These are phyloP conservation scores for Bombylius discolor DNA, from an alignment of 2,888 invertebrate species.

Conservation along the genomic window DNA sequence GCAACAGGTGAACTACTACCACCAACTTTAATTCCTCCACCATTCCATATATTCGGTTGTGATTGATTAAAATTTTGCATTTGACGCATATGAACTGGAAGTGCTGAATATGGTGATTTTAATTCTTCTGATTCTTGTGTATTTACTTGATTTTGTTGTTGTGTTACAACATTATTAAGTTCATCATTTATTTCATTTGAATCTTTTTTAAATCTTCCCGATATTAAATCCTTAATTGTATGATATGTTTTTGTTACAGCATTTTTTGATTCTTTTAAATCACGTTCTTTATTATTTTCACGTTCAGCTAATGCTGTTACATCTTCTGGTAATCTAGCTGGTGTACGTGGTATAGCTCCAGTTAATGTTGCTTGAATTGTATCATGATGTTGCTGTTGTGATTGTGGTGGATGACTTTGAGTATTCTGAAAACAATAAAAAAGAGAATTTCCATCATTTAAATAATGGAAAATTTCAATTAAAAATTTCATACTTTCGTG, in stretches of 20 bases:
- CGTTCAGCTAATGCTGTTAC: conserved; percentile 47
- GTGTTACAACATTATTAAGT: conserved; percentile 23
- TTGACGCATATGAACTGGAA: conserved; percentile 32
- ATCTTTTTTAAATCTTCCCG: conserved; percentile 59
- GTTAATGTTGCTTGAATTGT: conserved; percentile 17
- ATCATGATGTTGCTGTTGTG: conserved; percentile 22
- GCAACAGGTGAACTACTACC: background rate
- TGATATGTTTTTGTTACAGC: conserved; percentile 69
- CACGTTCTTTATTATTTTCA: conserved; percentile 45
- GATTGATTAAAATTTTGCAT: conserved; percentile 16
- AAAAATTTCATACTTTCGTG: no score
- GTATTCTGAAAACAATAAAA: conserved; percentile 7
- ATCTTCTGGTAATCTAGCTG: conserved; percentile 35
- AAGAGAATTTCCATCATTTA: no score
- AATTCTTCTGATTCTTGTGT: conserved; percentile 19
- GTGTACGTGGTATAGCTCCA: conserved; percentile 33
- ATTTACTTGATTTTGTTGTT: conserved; percentile 15
- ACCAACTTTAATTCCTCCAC: conserved; percentile 1
- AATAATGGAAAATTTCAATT: no score
- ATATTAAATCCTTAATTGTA: conserved; percentile 71
- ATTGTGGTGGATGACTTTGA: conserved; percentile 9
- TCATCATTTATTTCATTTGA: conserved; percentile 40
- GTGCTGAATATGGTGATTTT: conserved; percentile 38
- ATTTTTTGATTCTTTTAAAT: conserved; percentile 38
- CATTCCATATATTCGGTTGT: conserved; percentile 17